Evolutionary conservation across 1,140 invertebrate species (phyloP).

Genomic region (Trichogramma pretiosum): DNA sequence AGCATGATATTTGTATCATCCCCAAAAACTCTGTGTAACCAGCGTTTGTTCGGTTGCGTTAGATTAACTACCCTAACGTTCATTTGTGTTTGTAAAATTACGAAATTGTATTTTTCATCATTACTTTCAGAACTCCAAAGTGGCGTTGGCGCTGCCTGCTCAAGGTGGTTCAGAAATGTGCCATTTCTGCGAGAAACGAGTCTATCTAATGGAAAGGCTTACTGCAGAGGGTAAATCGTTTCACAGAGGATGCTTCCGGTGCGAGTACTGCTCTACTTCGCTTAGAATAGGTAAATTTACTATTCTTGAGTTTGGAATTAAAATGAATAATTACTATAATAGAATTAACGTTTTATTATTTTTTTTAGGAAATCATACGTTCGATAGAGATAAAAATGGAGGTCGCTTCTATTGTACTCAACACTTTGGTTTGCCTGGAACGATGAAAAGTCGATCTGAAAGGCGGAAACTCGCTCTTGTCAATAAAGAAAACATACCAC

Average conservation of each 20-base stretch:
- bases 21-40: too few species aligned
- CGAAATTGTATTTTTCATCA: neutral
- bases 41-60: constrained; percentile 7
- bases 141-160: constrained; percentile 50
- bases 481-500: constrained; percentile 44
- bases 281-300: constrained; percentile 59
- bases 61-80: neutral
- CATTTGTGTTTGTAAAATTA: neutral
- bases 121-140: constrained; percentile 48
- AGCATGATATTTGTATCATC: too few species aligned
- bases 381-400: constrained; percentile 65
- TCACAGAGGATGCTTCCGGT: constrained; percentile 74
- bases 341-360: neutral
- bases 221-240: constrained; percentile 80
- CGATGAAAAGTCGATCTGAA: constrained; percentile 38
- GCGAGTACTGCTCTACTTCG: constrained; percentile 63
- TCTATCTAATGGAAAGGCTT: constrained; percentile 81
- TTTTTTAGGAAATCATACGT: constrained; percentile 57
- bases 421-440: constrained; percentile 61
- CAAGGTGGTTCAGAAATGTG: constrained; percentile 69
- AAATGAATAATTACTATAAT: neutral
- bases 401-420: constrained; percentile 73
- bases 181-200: constrained; percentile 78
- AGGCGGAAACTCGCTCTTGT: constrained; percentile 33
- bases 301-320: neutral